phyloP scores from a whole-genome alignment of 2,888 invertebrate genomes.

The Drosophila meridionalis region DNA sequence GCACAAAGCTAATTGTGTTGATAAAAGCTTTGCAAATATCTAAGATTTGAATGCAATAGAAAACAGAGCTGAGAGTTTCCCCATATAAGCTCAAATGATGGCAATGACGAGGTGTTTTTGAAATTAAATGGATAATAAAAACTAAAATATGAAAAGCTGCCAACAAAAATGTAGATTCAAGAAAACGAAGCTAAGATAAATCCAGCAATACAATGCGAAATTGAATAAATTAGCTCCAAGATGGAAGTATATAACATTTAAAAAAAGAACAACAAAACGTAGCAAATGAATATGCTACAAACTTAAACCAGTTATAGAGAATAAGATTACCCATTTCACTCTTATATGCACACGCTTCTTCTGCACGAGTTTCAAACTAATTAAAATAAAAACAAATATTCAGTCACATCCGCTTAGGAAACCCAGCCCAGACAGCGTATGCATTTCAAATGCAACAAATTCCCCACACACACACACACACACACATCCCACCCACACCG shows the following conservation, averaged over 20 bases:
- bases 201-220: constrained; percentile 1
- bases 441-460: not conserved
- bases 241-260: not conserved
- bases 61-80: no score
- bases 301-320: not conserved
- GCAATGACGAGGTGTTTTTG: not conserved
- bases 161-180: not conserved
- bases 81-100: not conserved
- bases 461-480: not conserved
- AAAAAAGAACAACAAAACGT: not conserved
- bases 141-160: not conserved
- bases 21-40: no score
- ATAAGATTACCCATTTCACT: not conserved
- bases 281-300: not conserved
- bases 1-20: no score
- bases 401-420: not conserved
- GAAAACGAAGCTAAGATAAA: not conserved
- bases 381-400: constrained; percentile 1
- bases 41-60: no score
- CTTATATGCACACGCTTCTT: not conserved
- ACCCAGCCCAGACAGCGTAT: not conserved
- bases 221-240: not conserved
- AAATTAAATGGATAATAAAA: not conserved
- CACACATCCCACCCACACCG: not conserved
- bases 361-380: not conserved